Evolutionary conservation across 2,888 invertebrate species (phyloP), one percentile per base, ranked within the genome.

Genomic region (Epirrita christyi): DNA sequence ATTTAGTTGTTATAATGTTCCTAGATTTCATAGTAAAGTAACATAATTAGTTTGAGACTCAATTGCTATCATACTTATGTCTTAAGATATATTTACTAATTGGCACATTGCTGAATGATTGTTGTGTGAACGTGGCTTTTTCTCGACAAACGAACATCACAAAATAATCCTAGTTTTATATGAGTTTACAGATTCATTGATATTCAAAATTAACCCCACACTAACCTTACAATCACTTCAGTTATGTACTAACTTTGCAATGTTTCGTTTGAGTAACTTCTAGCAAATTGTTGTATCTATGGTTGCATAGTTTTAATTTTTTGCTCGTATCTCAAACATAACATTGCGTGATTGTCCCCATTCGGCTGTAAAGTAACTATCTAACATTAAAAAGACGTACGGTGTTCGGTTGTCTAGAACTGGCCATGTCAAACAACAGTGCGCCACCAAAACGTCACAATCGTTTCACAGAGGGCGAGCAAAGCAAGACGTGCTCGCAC

Each of bases 361-460:
- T 40, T 54, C 37, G 50, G 55, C 48, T 38, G 46, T 41, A 48
- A 48, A 28, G 37, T 21, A 46, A 46, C 44, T 59, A 44, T 29
- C 27, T 62, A 57, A 62, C 54, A 64, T 83, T 85, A 79, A 85
- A 83, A 88, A 88, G 53, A 60, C 80, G 81, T 83, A 84, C 83
- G 87, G 82, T 90, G 87, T 91, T 67, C 88, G 90, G 78, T 91
- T 90, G 92, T 92, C 88, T 88, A 92, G 96, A 96, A 92, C 88
- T 96, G 85, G 96, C 96, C 80, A 88, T 96, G 81, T 95, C 95
- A 88, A 96, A 95, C 88, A 95, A 94, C 83, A 94, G 94, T 80
- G 93, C 93, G 76, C 94, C 94, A 78, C 94, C 94, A 78, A 94
- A 93, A 86, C 88, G 92, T 88, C 92, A 92, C 88, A 92, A 93